Evolutionary conservation across 2,113 vertebrate genomes (phyloP), one percentile per base, ranked within the genome.

Genomic region (Xenopus borealis): DNA sequence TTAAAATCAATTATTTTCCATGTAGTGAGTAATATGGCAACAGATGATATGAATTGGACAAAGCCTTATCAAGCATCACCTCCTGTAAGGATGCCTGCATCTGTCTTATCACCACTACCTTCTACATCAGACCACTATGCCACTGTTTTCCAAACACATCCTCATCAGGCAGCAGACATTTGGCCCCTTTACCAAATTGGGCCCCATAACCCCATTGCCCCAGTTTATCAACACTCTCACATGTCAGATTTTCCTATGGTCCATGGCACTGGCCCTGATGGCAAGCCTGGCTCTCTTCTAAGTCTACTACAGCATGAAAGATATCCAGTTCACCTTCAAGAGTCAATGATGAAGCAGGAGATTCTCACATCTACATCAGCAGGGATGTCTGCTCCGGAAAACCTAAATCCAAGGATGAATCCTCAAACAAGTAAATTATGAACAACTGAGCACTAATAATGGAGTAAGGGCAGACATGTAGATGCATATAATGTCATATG

Each of bases 301-400:
- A 92, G 89, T 76, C 88, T 95, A 6, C 83, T 95, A 79, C 92
- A 95, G 20, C 90, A 84, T 33, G 94, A 97, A 67, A 86, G 84
- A 17, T 82, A 85, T 11, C 79, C 91, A 10, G 72, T 83, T 40
- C 80, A 86, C 52, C 80, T 82, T 80, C 82, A 91, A 72, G 87
- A 90, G 76, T 84, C 88, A 62, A 23, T 81, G 44, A 7, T 75
- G 63, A 94, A 92, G 83, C 86, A 92, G 27, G 86, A 92, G 3
- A 70, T 83, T 58, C 83, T 16, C 61, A 77, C 84, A 13, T 23
- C 84, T 68, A 91, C 84, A 83, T 16, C 58, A 75, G 62, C 81
- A 11, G 81, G 84, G 79, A 81, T 83, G 14, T 33, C 72, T 0
- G 85, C 83, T 65, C 85, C 82, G 44, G 82, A 87, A 80, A 84